Percentiles rank a stretch among this genome's conserved stretches.
Evolutionary conservation across 2,888 invertebrate genomes (phyloP).

Genomic region (Cremastinae sp.): DNA sequence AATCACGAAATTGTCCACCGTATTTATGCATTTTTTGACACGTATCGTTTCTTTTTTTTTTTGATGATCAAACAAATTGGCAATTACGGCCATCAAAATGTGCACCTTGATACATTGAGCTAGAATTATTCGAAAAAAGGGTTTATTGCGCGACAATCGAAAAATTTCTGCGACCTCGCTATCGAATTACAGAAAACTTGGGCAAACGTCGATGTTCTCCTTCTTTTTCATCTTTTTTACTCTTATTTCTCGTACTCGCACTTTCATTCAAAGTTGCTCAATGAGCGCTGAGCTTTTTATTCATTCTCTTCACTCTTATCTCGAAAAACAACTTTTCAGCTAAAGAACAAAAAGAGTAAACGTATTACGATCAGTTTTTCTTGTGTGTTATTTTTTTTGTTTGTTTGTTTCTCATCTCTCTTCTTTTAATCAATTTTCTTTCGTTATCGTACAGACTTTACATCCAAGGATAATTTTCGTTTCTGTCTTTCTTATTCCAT

Average conservation of each 20-base stretch:
- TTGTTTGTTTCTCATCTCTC: conserved; percentile 16
- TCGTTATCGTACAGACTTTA: conserved; percentile 70
- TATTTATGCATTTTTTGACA: conserved; percentile 2
- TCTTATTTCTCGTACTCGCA: conserved; percentile 29
- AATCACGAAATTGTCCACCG: not conserved
- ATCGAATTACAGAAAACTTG: conserved; percentile 30
- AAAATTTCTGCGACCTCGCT: conserved; percentile 36
- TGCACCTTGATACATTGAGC: no score
- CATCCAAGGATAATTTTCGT: conserved; percentile 70
- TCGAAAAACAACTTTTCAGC: conserved; percentile 64
- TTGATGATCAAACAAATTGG: not conserved
- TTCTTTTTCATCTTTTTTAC: conserved; percentile 31
- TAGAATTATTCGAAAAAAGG: conserved; percentile 17
- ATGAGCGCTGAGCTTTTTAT: conserved; percentile 21
- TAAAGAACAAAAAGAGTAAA: conserved; percentile 75
- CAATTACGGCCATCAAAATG: not conserved
- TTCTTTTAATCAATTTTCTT: not conserved
- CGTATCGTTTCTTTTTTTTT: not conserved
- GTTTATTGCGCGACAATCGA: conserved; percentile 12
- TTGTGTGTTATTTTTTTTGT: conserved; percentile 47
- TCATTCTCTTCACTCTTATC: conserved; percentile 41
- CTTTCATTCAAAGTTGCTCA: conserved; percentile 32
- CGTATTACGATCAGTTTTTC: conserved; percentile 75
- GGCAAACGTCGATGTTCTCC: conserved; percentile 26
- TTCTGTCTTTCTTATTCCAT: conserved; percentile 22